Conservation (phyloP, 2,797 vertebrate species). For the Naso thynnoides region DNA sequence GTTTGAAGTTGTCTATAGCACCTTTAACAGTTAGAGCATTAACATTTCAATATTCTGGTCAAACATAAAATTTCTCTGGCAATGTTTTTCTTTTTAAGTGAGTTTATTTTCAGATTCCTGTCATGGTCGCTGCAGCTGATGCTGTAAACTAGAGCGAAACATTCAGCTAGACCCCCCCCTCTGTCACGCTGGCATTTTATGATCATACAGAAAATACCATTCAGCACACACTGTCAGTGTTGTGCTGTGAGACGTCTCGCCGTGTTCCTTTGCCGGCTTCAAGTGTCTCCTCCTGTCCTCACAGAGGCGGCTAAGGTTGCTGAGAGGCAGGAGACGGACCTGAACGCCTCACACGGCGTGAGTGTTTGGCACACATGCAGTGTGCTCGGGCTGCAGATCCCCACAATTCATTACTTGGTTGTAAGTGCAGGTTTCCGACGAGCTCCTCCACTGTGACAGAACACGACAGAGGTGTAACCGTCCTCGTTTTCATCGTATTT, state of each 20-base stretch:
- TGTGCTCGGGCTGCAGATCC: neutral
- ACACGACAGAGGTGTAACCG: neutral
- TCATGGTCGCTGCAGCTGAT: constrained; percentile 31
- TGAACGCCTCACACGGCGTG: constrained; percentile 21
- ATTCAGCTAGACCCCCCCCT: constrained; percentile 31
- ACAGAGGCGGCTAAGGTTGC: constrained; percentile 54
- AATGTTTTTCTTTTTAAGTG: too few relatives aligned
- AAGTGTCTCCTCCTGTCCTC: constrained; percentile 54
- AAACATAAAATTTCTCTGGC: rapidly evolving
- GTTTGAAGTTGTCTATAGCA: too few relatives aligned
- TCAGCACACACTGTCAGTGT: constrained; percentile 24
- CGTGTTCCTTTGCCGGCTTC: constrained; percentile 38
- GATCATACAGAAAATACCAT: constrained; percentile 48
- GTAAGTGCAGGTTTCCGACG: neutral
- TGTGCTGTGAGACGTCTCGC: constrained; percentile 49
- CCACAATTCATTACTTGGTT: neutral
- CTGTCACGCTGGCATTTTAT: constrained; percentile 41
- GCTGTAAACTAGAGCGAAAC: constrained; percentile 58
- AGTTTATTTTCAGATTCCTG: neutral
- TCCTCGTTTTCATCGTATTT: neutral
- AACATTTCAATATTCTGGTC: neutral
- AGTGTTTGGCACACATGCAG: constrained; percentile 2
- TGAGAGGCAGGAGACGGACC: constrained; percentile 29
- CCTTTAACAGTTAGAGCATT: too few relatives aligned
- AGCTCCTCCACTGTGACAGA: neutral